Conservation (phyloP, 2,113 vertebrate genomes). For the Lampris incognitus region DNA sequence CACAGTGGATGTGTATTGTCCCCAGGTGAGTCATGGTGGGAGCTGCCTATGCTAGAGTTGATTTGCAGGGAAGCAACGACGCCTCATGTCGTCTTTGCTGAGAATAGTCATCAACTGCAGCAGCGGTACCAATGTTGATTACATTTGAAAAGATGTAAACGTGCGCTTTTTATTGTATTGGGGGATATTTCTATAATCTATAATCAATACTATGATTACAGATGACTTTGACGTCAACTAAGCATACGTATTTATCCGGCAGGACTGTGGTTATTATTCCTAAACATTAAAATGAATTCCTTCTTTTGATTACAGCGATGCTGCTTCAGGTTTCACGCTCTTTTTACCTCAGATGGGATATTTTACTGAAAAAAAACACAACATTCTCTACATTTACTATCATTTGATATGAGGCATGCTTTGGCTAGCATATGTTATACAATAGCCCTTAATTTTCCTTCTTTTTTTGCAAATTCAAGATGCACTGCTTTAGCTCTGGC, state of each 20-base stretch:
- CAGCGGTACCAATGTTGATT: slow-evolving; percentile 20
- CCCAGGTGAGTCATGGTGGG: slow-evolving; percentile 70
- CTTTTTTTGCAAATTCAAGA: slow-evolving; percentile 4
- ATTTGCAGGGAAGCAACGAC: slow-evolving; percentile 56
- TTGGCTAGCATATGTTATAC: not conserved
- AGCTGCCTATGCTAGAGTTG: slow-evolving; percentile 49
- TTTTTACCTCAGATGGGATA: slow-evolving; percentile 2
- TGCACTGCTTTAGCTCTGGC: slow-evolving; percentile 1
- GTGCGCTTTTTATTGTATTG: not conserved
- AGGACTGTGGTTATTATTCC: not conserved
- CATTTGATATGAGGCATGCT: slow-evolving; percentile 11
- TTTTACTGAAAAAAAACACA: slow-evolving; percentile 27
- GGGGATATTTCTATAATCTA: not conserved
- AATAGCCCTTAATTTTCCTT: slow-evolving; percentile 7
- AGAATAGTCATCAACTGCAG: slow-evolving; percentile 26
- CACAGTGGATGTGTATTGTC: slow-evolving; percentile 66
- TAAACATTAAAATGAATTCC: slow-evolving; percentile 20
- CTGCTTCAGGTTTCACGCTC: slow-evolving; percentile 12
- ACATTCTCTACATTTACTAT: not conserved
- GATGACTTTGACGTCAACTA: not conserved
- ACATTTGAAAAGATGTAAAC: slow-evolving; percentile 6
- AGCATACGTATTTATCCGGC: not conserved
- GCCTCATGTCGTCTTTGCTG: slow-evolving; percentile 27
- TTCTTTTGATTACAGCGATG: not conserved
- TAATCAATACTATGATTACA: not conserved